These are phyloP conservation scores for Catagonus wagneri DNA, from an alignment of 2,113 vertebrate species.

Conservation along the genomic window DNA sequence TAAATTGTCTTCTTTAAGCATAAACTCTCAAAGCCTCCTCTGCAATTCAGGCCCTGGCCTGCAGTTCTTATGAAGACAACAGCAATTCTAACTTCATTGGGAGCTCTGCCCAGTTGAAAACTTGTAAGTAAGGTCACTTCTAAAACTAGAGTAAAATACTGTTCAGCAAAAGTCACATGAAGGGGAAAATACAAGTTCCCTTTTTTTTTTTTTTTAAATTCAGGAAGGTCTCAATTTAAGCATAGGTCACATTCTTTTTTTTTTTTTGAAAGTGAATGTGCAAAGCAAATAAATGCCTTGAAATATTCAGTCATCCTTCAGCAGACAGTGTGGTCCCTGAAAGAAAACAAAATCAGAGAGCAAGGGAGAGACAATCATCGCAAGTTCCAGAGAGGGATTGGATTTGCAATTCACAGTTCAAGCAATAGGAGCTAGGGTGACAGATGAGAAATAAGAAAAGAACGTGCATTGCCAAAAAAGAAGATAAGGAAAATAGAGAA, in stretches of 20 bases:
- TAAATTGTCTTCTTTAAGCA: background rate
- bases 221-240: conserved; percentile 52
- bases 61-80: background rate
- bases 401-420: conserved; percentile 67
- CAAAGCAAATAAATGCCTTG: conserved; percentile 58
- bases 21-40: background rate
- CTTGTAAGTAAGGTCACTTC: background rate
- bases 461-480: conserved; percentile 18
- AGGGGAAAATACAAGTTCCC: conserved; percentile 33
- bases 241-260: background rate
- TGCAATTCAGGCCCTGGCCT: background rate
- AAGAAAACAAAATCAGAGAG: conserved; percentile 51
- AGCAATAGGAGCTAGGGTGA: conserved; percentile 39
- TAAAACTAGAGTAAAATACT: background rate
- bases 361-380: conserved; percentile 13
- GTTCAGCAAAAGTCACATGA: conserved; percentile 39
- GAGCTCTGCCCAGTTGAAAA: background rate
- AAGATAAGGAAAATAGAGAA: conserved; percentile 67
- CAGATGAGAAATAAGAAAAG: conserved; percentile 67
- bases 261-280: conserved; percentile 30
- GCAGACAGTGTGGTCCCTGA: background rate
- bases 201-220: conserved; percentile 17
- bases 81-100: background rate
- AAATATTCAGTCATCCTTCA: conserved; percentile 48
- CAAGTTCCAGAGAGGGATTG: background rate